These are phyloP conservation scores for Diarsia rubi DNA, from an alignment of 2,888 invertebrate species.

Conservation along the genomic window DNA sequence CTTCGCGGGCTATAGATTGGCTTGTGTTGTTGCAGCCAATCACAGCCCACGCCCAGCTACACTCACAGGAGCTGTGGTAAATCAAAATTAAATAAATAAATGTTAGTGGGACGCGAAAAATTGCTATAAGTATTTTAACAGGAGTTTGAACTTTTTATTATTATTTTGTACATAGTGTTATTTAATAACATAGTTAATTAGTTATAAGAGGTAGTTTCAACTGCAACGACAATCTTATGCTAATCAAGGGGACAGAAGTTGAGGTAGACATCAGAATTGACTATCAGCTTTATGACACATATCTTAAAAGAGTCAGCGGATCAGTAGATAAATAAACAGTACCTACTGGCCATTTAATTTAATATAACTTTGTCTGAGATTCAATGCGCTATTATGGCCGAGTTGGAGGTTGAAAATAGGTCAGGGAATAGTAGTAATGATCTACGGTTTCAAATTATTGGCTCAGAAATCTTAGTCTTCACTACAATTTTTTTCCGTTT, in stretches of 20 bases:
- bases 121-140: too few species aligned
- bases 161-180: too few species aligned
- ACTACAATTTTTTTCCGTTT: constrained; percentile 5
- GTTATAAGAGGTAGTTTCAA: constrained; percentile 34
- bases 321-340: constrained; percentile 22
- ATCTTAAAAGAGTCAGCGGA: background rate
- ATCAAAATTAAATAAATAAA: too few species aligned
- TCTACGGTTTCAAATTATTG: constrained; percentile 34
- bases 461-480: background rate
- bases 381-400: constrained; percentile 29
- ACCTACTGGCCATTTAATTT: constrained; percentile 34
- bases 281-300: constrained; percentile 5
- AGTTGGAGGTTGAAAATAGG: constrained; percentile 27
- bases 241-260: constrained; percentile 24
- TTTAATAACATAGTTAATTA: too few species aligned
- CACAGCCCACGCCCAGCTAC: too few species aligned
- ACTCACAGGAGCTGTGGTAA: too few species aligned
- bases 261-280: background rate
- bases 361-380: constrained; percentile 33
- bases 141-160: too few species aligned
- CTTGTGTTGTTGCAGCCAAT: too few species aligned
- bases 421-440: constrained; percentile 28
- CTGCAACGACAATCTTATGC: constrained; percentile 26
- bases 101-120: too few species aligned
- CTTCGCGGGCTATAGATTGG: too few species aligned